Base-by-base conservation (phyloP, 1,140 invertebrate species). In the Battus philenor region DNA sequence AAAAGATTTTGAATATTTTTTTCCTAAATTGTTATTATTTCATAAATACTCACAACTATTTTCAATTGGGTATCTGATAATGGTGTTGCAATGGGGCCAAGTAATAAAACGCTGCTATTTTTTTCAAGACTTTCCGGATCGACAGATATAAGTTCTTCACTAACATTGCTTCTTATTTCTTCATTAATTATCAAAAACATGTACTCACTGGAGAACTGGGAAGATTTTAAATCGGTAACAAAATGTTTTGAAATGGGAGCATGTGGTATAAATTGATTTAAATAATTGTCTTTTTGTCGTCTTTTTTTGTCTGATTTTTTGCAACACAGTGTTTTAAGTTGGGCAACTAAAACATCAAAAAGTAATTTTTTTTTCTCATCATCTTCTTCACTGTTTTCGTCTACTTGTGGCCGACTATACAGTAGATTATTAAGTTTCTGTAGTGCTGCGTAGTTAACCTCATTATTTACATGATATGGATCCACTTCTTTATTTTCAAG, bases 141-240 rank as follows among this genome's bases (percentile, higher is more conserved):
- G 0, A 81, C 76, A 4, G 54, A 50, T 52, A 81, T 64, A 12
- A 80, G 44, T 32, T 78, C 74, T 30, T 75, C 72, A 44, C 58
- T 73, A 2, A 44, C 59, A 38, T 64, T 72, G 22, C 48, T 68
- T 50, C 71, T 68, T 24, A 82, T 64, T 66, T 82, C 80, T 11
- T 84, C 78, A 50, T 81, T 82, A 18, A 82, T 46, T 34, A 84
- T 66, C 20, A 84, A 53, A 59, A 84, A 82, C 58, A 84, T 69
- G 31, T 74, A 68, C 58, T 84, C 75, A 22, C 59, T 59, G 17
- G 32, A 29, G 20, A 24, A 50, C 38, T 50, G 44, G 27, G 15
- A 15, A 11, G 33, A 5, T 15, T 41, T 41, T 9, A 27, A 27
- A 29, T 52, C 46, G 3, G 36, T 13, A 2, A 33, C n/a, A 10